These are phyloP conservation scores for Sinella curviseta DNA, from an alignment of 1,140 invertebrate genomes.

Conservation along the genomic window DNA sequence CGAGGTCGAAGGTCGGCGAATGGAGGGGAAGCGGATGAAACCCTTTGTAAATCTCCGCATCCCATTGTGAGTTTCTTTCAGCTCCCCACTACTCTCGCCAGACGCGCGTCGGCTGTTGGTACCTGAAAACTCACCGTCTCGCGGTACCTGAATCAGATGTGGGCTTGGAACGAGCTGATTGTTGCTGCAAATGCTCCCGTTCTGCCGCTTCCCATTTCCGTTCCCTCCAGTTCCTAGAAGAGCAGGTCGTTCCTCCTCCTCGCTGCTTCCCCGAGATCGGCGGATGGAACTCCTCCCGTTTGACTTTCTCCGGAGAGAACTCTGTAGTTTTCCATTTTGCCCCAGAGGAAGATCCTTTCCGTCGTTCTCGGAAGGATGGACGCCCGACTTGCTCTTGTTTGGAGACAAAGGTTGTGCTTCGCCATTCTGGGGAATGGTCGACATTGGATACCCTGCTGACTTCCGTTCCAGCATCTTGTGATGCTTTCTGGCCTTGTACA, in stretches of 20 bases:
- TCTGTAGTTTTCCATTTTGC: neutral
- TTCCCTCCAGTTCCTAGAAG: neutral
- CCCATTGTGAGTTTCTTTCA: neutral
- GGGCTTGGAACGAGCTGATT: slow-evolving; percentile 5
- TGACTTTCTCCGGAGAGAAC: neutral
- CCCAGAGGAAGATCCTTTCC: neutral
- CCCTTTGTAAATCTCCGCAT: slow-evolving; percentile 32
- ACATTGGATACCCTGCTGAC: slow-evolving; percentile 33
- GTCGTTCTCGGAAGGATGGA: neutral
- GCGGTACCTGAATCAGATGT: neutral
- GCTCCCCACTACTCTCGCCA: neutral
- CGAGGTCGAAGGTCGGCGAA: slow-evolving; percentile 26
- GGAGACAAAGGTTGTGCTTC: slow-evolving; percentile 10
- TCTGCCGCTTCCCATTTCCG: neutral
- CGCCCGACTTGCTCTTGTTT: neutral
- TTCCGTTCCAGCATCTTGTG: slow-evolving; percentile 44
- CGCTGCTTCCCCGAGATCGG: neutral
- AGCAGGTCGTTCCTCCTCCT: neutral
- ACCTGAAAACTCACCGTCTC: neutral
- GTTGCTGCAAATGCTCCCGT: neutral
- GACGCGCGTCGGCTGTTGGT: slow-evolving; percentile 18
- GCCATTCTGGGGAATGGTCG: slow-evolving; percentile 16
- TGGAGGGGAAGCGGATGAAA: slow-evolving; percentile 41
- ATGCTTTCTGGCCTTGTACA: slow-evolving; percentile 42
- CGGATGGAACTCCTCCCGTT: neutral